phyloP scores from a whole-genome alignment of 2,797 vertebrate genomes.

The Hylomyscus alleni region DNA sequence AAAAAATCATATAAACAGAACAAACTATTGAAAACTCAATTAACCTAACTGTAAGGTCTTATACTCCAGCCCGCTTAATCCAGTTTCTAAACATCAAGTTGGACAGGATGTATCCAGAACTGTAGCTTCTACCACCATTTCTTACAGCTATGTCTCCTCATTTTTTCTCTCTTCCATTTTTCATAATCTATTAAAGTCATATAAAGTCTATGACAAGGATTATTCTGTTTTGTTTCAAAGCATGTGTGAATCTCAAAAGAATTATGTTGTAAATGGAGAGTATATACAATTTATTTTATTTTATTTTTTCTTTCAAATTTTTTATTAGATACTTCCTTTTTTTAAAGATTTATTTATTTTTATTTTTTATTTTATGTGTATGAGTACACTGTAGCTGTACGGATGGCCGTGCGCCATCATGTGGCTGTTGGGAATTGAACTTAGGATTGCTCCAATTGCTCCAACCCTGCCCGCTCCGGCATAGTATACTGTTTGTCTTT shows the following conservation, averaged over 20 bases:
- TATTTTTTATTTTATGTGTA: no score
- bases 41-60: background rate
- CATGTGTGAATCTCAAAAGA: background rate
- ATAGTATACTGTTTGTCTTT: no score
- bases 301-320: no score
- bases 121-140: background rate
- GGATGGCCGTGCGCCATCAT: no score
- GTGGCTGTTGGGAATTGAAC: no score
- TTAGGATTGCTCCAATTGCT: no score
- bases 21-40: background rate
- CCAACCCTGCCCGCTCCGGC: no score
- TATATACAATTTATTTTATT: background rate
- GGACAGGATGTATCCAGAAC: background rate
- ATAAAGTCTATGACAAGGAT: background rate
- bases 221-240: background rate
- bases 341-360: no score
- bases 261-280: background rate
- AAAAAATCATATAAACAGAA: background rate
- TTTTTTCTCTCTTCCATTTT: background rate
- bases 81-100: background rate
- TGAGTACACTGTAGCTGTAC: no score
- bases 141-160: background rate
- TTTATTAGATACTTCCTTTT: no score
- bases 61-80: background rate
- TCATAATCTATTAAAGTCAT: background rate